phyloP scores from a whole-genome alignment of 2,888 invertebrate species.

The Eupeodes luniger region DNA sequence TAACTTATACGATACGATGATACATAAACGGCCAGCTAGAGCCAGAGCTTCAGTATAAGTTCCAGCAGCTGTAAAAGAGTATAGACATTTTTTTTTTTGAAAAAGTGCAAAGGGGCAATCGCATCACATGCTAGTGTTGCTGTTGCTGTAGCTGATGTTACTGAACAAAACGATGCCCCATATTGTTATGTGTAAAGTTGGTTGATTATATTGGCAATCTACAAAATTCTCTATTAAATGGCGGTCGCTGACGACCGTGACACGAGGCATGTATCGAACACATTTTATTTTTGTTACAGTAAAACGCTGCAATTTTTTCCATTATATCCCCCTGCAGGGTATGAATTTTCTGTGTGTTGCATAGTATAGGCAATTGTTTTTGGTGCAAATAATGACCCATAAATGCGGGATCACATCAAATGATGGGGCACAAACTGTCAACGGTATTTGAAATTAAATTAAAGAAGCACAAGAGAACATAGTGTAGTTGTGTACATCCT shows the following conservation, averaged over 20 bases:
- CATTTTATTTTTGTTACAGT: slow-evolving; percentile 4
- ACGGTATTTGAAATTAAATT: slow-evolving; percentile 42
- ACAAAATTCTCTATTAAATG: slow-evolving; percentile 64
- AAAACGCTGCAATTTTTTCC: slow-evolving; percentile 6
- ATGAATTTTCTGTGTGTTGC: not conserved
- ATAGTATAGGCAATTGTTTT: slow-evolving; percentile 29
- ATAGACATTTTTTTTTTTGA: slow-evolving; percentile 50
- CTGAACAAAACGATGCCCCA: slow-evolving; percentile 25
- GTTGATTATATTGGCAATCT: slow-evolving; percentile 75
- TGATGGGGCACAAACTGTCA: slow-evolving; percentile 24
- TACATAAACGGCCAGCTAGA: not conserved
- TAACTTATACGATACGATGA: not conserved
- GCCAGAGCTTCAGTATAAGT: not conserved
- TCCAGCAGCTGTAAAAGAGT: not conserved
- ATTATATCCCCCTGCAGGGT: not conserved
- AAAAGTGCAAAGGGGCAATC: slow-evolving; percentile 56
- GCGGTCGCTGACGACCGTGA: slow-evolving; percentile 37
- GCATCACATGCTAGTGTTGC: not conserved
- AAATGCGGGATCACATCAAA: slow-evolving; percentile 58
- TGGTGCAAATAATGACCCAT: slow-evolving; percentile 67
- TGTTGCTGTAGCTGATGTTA: not conserved
- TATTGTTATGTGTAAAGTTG: slow-evolving; percentile 60
- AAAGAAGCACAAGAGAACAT: slow-evolving; percentile 5
- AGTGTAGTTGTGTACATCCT: not conserved
- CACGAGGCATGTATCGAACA: slow-evolving; percentile 36